Evolutionary conservation across 1,140 invertebrate species (phyloP).

Genomic region (Aphelinus certus): DNA sequence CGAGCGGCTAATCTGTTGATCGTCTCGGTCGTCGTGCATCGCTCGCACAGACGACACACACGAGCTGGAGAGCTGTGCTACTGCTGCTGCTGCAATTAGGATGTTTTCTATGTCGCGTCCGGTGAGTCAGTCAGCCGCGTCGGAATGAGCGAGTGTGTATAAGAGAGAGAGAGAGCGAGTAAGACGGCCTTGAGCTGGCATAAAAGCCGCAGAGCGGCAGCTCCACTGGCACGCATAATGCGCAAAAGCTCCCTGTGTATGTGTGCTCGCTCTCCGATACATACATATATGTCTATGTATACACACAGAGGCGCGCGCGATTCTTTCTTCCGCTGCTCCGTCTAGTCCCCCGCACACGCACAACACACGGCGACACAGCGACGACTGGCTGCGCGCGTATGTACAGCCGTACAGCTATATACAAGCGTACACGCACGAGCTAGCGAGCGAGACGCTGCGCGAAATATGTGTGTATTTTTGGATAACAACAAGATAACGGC

Average conservation of each 20-base stretch:
- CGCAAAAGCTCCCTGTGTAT: not conserved
- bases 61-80: not conserved
- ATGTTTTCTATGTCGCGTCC: slow-evolving; percentile 52
- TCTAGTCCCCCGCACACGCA: no score
- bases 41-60: not conserved
- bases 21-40: not conserved
- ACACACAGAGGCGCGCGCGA: no score
- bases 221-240: slow-evolving; percentile 22
- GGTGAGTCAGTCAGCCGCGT: not conserved
- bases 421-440: no score
- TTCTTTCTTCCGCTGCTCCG: no score
- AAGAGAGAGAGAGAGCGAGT: not conserved
- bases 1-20: slow-evolving; percentile 2
- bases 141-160: slow-evolving; percentile 40
- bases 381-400: no score
- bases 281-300: not conserved
- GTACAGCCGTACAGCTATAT: no score
- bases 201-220: slow-evolving; percentile 41
- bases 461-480: no score
- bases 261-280: not conserved
- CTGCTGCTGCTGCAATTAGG: slow-evolving; percentile 45
- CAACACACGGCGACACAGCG: no score
- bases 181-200: slow-evolving; percentile 51
- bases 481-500: no score
- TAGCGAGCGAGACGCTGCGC: no score